phyloP scores from a whole-genome alignment of 2,797 vertebrate species.

The Geotrypetes seraphini region DNA sequence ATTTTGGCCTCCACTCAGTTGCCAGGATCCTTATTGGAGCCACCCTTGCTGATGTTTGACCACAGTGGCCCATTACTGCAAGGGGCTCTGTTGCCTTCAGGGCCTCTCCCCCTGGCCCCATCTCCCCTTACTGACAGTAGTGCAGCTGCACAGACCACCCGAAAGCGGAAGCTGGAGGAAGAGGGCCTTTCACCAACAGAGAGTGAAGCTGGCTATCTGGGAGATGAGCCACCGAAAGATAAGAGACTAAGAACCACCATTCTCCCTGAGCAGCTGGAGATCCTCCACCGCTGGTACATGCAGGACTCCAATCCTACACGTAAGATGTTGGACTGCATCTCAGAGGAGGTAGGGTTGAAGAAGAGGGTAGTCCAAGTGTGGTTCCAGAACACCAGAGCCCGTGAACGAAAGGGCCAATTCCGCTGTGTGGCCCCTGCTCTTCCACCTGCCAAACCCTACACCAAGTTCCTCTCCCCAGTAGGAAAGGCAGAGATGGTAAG shows the following conservation, averaged over 20 bases:
- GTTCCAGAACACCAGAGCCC: conserved; percentile 90
- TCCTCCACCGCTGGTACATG: conserved; percentile 89
- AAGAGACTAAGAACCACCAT: conserved; percentile 84
- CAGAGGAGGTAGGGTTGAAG: conserved; percentile 82
- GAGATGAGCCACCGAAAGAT: conserved; percentile 46
- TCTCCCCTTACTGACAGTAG: too few species aligned
- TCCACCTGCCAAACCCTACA: conserved; percentile 14
- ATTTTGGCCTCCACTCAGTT: conserved; percentile 7
- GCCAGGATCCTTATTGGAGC: conserved; percentile 10
- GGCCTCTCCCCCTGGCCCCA: too few species aligned
- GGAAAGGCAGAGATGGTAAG: conserved; percentile 11
- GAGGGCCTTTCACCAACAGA: conserved; percentile 42
- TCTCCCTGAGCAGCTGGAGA: conserved; percentile 83
- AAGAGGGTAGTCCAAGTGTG: conserved; percentile 92
- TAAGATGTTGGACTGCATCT: conserved; percentile 86
- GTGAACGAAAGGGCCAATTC: conserved; percentile 84
- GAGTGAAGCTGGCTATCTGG: conserved; percentile 34
- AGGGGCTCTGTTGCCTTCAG: too few species aligned
- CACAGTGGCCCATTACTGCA: too few species aligned
- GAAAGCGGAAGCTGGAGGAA: conserved; percentile 46
- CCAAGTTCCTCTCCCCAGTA: conserved; percentile 32
- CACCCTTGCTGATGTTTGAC: conserved; percentile 21
- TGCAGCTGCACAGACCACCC: too few species aligned
- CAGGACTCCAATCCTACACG: conserved; percentile 88
- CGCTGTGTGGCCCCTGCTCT: conserved; percentile 33